Percentiles rank a stretch among this genome's conserved stretches.
Conservation (phyloP, 2,888 invertebrate genomes). For the Branchinecta sandiegonensis region DNA sequence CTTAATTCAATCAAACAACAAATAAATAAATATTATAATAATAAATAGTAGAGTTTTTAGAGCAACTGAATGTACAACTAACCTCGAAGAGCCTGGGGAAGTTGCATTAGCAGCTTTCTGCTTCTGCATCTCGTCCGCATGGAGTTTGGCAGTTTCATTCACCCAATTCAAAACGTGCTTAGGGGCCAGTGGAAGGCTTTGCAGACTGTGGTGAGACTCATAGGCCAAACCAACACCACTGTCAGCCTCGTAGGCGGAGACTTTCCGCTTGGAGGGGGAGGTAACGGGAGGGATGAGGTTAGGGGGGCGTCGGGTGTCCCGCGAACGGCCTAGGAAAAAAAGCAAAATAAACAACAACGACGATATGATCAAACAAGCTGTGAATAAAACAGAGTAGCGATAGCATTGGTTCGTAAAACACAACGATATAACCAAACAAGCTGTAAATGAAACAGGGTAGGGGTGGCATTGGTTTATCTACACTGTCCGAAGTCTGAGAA, state of each 20-base stretch:
- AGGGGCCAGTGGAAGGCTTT: neutral
- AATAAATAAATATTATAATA: too few relatives aligned
- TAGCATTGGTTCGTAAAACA: too few relatives aligned
- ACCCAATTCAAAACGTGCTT: conserved; percentile 15
- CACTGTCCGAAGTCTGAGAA: too few relatives aligned
- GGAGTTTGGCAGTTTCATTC: conserved; percentile 4
- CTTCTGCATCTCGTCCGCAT: conserved; percentile 6
- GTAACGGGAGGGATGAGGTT: neutral
- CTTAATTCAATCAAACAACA: too few relatives aligned
- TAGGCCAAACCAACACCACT: conserved; percentile 8
- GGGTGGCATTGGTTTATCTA: too few relatives aligned
- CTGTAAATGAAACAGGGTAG: too few relatives aligned
- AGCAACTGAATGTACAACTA: neutral
- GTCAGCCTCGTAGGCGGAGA: neutral
- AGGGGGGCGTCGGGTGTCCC: neutral
- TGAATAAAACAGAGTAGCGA: too few relatives aligned
- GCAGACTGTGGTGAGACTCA: neutral
- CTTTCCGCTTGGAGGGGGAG: conserved; percentile 15
- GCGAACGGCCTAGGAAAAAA: neutral
- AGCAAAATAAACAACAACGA: too few relatives aligned
- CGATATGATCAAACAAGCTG: too few relatives aligned
- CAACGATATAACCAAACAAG: too few relatives aligned
- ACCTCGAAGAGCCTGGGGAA: neutral
- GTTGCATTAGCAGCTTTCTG: neutral
- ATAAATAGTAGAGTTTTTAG: too few relatives aligned